Percentiles rank a stretch among this genome's conserved stretches.
phyloP scores from a whole-genome alignment of 1,140 invertebrate genomes.

The Rhagoletis zephyria region DNA sequence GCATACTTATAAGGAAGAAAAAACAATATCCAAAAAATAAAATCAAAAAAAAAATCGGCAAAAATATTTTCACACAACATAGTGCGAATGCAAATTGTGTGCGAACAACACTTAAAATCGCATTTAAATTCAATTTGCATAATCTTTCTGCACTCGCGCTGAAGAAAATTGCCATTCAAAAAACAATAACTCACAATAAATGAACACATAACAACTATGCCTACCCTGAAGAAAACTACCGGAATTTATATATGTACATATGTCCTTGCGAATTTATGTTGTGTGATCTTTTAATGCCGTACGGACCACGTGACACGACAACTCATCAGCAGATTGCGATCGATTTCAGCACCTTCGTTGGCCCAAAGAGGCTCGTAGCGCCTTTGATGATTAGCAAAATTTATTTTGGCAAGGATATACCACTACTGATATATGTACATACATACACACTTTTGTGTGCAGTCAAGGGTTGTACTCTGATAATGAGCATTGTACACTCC shows the following conservation, averaged over 20 bases:
- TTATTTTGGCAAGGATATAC: background rate
- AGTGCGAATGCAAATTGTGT: constrained; percentile 40
- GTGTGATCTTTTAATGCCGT: constrained; percentile 38
- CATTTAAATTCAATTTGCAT: constrained; percentile 42
- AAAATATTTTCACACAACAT: constrained; percentile 15
- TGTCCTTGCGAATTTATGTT: background rate
- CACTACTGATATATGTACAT: background rate
- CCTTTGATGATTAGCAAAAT: constrained; percentile 37
- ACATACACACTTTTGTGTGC: background rate
- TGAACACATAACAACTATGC: background rate
- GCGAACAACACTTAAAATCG: constrained; percentile 50
- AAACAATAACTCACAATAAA: constrained; percentile 45
- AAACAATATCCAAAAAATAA: background rate
- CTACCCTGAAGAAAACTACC: background rate
- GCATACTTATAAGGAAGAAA: background rate
- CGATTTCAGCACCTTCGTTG: constrained; percentile 45
- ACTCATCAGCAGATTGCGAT: constrained; percentile 31
- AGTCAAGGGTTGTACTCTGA: background rate
- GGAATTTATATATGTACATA: background rate
- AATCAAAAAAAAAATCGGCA: background rate
- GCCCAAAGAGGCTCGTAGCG: background rate
- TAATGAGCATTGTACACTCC: background rate
- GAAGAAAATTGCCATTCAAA: constrained; percentile 23
- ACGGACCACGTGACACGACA: constrained; percentile 3
- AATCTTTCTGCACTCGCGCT: background rate